phyloP scores from a whole-genome alignment of 2,113 vertebrate species.

The Ovis aries region ARS-UI_Ramb_v3.0 NC_056080.1:98215001-98215500 shows the following conservation, averaged over 20 bases:
- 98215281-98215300: background rate
- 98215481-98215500: background rate
- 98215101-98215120: slow-evolving; percentile 35
- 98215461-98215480: background rate
- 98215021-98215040: background rate
- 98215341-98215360: background rate
- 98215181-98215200: background rate
- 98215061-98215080: background rate
- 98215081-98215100: slow-evolving; percentile 44
- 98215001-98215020: background rate
- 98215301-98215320: background rate
- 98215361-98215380: background rate
- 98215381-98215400: background rate
- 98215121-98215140: slow-evolving; percentile 34
- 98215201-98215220: background rate
- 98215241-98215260: background rate
- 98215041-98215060: background rate
- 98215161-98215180: slow-evolving; percentile 16
- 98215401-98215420: background rate
- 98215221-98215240: background rate
- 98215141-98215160: slow-evolving; percentile 39
- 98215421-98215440: background rate
- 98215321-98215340: background rate
- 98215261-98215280: no score
- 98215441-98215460: background rate